A percentile compares a stretch with the other conserved stretches of the same genome.
phyloP scores from a whole-genome alignment of 30 jellyfish, hydroid and myxozoan species.

The Aurelia sp. region DNA sequence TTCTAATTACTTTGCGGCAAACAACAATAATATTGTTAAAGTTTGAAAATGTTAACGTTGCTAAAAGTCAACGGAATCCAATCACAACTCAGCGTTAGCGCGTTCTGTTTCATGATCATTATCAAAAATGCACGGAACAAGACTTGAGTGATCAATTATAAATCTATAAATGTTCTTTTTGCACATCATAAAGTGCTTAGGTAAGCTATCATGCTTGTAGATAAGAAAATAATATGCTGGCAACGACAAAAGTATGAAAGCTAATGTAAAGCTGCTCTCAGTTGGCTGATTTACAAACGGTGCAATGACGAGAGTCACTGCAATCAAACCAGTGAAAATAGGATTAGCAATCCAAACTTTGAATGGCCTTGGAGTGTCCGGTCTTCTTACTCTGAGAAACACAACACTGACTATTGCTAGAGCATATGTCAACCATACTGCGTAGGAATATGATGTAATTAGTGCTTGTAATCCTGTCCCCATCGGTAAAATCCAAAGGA shows the following conservation, averaged over 20 bases:
- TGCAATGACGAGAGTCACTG: no score
- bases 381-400: constrained; percentile 9
- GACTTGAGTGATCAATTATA: background rate
- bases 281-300: no score
- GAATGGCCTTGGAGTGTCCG: no score
- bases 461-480: constrained; percentile 10
- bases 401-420: constrained; percentile 41
- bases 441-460: constrained; percentile 17
- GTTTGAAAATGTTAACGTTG: no score
- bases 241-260: background rate
- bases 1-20: no score
- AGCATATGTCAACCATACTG: constrained; percentile 32
- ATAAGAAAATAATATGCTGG: constrained; percentile 22
- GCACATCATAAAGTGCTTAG: background rate
- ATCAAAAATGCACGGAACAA: background rate
- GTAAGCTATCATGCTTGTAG: background rate
- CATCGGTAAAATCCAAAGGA: constrained; percentile 7
- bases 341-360: no score
- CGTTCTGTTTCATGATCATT: background rate
- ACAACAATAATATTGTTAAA: no score
- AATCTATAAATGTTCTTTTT: no score
- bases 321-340: no score
- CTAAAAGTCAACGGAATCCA: no score
- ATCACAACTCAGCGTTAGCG: no score
- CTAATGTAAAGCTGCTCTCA: background rate